These are phyloP conservation scores for Hypena proboscidalis DNA, from an alignment of 2,888 invertebrate genomes.

Conservation along the genomic window DNA sequence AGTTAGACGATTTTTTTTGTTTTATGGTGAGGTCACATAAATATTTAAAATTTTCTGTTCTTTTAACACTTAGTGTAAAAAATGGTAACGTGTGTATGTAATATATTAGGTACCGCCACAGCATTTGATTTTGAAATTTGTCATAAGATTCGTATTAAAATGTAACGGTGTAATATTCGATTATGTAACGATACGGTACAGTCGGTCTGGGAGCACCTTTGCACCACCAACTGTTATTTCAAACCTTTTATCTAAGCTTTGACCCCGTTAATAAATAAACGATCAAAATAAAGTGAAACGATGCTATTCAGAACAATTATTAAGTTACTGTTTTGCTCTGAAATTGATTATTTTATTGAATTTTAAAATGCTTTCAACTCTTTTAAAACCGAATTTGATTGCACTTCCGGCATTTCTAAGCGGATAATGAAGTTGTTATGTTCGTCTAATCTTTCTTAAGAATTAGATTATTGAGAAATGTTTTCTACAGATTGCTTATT, in stretches of 20 bases:
- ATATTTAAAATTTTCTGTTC: too few relatives aligned
- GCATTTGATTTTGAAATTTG: not conserved
- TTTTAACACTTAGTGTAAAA: too few relatives aligned
- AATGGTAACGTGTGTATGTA: not conserved
- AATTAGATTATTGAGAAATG: too few relatives aligned
- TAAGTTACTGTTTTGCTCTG: constrained; percentile 13
- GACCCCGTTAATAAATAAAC: constrained; percentile 11
- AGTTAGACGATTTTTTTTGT: too few relatives aligned
- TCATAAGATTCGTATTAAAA: too few relatives aligned
- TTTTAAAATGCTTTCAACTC: constrained; percentile 19
- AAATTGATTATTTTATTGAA: constrained; percentile 26
- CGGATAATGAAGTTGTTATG: constrained; percentile 21
- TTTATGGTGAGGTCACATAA: too few relatives aligned
- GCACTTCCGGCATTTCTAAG: constrained; percentile 21
- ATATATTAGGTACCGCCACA: not conserved
- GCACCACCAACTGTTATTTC: not conserved
- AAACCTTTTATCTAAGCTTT: constrained; percentile 1
- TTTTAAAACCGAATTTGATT: constrained; percentile 24
- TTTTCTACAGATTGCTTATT: too few relatives aligned
- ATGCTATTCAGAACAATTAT: constrained; percentile 15
- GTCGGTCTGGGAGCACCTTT: too few relatives aligned
- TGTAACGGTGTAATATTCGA: too few relatives aligned
- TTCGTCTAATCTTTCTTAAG: constrained; percentile 6
- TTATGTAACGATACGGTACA: too few relatives aligned
- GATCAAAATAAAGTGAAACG: constrained; percentile 14